These are phyloP conservation scores for Monochamus alternatus DNA, from an alignment of 2,888 invertebrate genomes.

Conservation along the genomic window DNA sequence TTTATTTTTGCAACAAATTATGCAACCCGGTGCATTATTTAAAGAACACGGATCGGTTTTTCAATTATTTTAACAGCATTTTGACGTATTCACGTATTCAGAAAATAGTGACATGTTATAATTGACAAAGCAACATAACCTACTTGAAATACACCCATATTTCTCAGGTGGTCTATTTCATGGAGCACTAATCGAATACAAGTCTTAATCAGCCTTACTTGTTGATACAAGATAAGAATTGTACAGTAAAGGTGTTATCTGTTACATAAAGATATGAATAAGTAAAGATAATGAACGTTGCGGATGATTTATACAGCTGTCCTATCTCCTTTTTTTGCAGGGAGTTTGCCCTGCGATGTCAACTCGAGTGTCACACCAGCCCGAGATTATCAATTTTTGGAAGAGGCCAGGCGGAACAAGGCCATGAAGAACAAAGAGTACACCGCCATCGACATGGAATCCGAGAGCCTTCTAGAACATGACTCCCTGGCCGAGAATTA, in stretches of 20 bases:
- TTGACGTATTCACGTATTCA: not conserved
- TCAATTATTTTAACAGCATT: not conserved
- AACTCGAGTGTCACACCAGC: constrained; percentile 63
- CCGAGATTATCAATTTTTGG: constrained; percentile 64
- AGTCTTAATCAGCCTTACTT: constrained; percentile 8
- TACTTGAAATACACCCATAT: constrained; percentile 33
- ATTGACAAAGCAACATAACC: constrained; percentile 26
- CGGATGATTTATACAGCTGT: constrained; percentile 1
- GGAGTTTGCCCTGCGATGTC: constrained; percentile 69
- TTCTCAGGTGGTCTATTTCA: constrained; percentile 23
- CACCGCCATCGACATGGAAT: constrained; percentile 64
- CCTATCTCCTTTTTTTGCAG: constrained; percentile 52
- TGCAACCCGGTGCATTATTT: constrained; percentile 48
- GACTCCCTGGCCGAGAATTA: constrained; percentile 64
- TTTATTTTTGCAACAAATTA: constrained; percentile 51
- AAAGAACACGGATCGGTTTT: constrained; percentile 11
- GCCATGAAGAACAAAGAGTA: constrained; percentile 60
- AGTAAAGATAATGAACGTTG: constrained; percentile 14
- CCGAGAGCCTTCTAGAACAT: constrained; percentile 65
- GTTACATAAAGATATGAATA: constrained; percentile 2
- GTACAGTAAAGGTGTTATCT: constrained; percentile 27
- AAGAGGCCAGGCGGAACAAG: constrained; percentile 63
- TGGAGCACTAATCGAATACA: not conserved
- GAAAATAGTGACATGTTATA: not conserved
- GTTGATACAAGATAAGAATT: constrained; percentile 26